Percentiles rank a stretch among this genome's conserved stretches.
phyloP scores from a whole-genome alignment of 2,888 invertebrate species.

The Aromia moschata region DNA sequence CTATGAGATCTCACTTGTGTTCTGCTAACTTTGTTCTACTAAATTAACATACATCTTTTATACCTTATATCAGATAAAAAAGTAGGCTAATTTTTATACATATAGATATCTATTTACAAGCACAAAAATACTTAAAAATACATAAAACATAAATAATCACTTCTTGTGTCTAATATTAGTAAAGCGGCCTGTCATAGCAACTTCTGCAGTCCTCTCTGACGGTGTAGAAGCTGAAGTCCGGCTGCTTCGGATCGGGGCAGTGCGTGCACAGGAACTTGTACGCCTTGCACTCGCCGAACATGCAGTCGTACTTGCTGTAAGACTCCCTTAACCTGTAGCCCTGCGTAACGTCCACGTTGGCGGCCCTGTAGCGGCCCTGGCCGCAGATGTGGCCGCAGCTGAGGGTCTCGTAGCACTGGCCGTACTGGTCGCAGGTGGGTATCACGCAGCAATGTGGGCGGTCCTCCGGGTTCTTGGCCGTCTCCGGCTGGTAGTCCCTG shows the following conservation, averaged over 20 bases:
- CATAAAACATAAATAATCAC: too few species aligned
- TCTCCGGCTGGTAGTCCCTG: conserved; percentile 5
- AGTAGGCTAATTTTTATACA: too few species aligned
- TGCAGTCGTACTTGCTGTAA: conserved; percentile 42
- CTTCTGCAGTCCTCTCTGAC: conserved; percentile 32
- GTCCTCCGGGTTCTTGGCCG: conserved; percentile 14
- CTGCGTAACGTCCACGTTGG: conserved; percentile 32
- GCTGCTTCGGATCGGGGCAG: conserved; percentile 39
- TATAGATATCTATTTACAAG: too few species aligned
- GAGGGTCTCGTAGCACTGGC: conserved; percentile 35
- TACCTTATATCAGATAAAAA: too few species aligned
- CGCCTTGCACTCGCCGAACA: conserved; percentile 41
- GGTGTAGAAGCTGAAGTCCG: conserved; percentile 39
- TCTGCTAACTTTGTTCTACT: too few species aligned
- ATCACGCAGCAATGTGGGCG: conserved; percentile 38
- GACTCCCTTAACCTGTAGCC: conserved; percentile 37
- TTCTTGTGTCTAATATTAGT: too few species aligned
- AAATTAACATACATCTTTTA: too few species aligned
- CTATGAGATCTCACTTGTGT: too few species aligned
- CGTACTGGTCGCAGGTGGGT: conserved; percentile 34
- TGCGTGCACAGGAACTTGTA: conserved; percentile 40
- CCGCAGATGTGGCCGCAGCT: conserved; percentile 38
- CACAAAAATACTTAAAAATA: too few species aligned
- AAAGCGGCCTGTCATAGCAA: conserved; percentile 27
- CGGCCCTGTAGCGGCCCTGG: conserved; percentile 38